phyloP scores from a whole-genome alignment of 2,888 invertebrate genomes.

The Phoronis australis region DNA sequence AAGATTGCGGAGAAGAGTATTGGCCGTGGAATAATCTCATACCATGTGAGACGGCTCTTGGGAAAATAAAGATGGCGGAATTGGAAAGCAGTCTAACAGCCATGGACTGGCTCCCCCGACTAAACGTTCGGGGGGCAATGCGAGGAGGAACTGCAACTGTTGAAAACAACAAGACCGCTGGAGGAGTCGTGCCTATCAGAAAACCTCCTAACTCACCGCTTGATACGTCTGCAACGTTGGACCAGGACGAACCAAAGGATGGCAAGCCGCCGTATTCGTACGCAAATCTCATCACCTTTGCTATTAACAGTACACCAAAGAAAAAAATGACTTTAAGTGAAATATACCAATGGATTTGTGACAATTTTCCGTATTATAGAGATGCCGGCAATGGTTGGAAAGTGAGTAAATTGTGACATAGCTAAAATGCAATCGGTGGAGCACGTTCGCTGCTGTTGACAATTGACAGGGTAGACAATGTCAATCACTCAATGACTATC shows the following conservation, averaged over 20 bases:
- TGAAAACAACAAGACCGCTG: conserved; percentile 25
- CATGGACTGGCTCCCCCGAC: conserved; percentile 57
- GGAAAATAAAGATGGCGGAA: conserved; percentile 45
- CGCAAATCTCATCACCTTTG: conserved; percentile 66
- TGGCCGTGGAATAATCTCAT: too few species aligned
- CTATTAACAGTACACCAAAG: conserved; percentile 63
- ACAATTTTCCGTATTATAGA: conserved; percentile 68
- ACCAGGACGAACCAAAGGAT: conserved; percentile 39
- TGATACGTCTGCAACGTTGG: conserved; percentile 37
- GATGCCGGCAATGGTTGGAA: conserved; percentile 68
- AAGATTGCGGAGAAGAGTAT: too few species aligned
- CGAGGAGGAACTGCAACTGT: conserved; percentile 22
- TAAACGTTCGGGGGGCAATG: conserved; percentile 50
- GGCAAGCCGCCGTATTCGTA: conserved; percentile 61
- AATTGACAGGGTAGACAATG: too few species aligned
- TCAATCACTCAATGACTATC: too few species aligned
- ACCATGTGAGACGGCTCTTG: too few species aligned
- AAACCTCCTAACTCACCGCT: conserved; percentile 42
- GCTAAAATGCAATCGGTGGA: too few species aligned
- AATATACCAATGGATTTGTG: conserved; percentile 69
- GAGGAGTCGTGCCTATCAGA: conserved; percentile 34
- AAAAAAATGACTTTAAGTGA: conserved; percentile 71
- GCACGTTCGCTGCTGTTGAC: too few species aligned
- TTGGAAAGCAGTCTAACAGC: conserved; percentile 55
- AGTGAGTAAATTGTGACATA: too few species aligned